Conservation (phyloP, 2,797 vertebrate species). For the Kryptopterus vitreolus region DNA sequence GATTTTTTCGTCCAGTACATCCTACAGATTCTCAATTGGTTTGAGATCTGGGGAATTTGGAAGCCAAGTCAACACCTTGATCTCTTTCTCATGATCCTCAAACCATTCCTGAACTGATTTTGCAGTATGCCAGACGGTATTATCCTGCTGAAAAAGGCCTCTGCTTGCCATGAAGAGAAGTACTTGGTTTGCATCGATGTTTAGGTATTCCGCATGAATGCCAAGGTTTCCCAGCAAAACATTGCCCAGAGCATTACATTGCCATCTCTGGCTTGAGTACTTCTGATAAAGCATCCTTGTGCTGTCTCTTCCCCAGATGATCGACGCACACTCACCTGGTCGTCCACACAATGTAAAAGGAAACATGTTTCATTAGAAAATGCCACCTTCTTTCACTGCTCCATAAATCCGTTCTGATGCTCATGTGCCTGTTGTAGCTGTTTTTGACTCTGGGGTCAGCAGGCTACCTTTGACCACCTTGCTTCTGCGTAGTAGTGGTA, state of each 20-base stretch:
- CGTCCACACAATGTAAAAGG: neutral
- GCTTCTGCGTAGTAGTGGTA: too few relatives aligned
- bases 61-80: neutral
- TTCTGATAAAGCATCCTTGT: neutral
- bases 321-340: neutral
- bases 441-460: neutral
- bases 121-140: neutral
- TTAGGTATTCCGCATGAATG: neutral
- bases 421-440: neutral
- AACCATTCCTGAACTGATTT: neutral
- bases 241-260: neutral
- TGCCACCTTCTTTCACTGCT: neutral
- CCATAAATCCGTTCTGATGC: neutral
- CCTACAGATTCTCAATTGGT: neutral
- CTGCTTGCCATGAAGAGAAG: neutral
- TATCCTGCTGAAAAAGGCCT: neutral
- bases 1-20: neutral
- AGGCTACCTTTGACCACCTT: too few relatives aligned
- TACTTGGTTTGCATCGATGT: neutral
- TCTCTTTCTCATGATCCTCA: neutral
- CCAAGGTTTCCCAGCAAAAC: neutral
- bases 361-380: neutral
- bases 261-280: neutral
- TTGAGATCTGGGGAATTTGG: neutral
- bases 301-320: neutral